These are phyloP conservation scores for Lordiphosa andalusiaca DNA, from an alignment of 2,888 invertebrate genomes.

Conservation along the genomic window DNA sequence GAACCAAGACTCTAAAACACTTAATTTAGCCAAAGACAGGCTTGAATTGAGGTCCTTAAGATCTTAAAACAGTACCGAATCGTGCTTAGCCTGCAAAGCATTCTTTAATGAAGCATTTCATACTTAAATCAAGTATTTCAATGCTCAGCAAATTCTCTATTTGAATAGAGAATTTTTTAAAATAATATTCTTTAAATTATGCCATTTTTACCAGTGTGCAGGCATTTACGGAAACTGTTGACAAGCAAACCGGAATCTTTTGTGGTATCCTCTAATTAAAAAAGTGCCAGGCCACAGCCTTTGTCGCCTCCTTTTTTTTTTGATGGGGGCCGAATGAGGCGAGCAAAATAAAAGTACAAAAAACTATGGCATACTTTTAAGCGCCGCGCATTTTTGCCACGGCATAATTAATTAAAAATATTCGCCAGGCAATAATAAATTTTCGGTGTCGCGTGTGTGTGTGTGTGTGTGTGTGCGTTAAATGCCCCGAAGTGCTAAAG, in stretches of 20 bases:
- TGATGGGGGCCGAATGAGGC: conserved; percentile 56
- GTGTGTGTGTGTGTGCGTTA: conserved; percentile 27
- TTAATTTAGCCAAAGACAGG: too few species aligned
- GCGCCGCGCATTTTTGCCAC: conserved; percentile 61
- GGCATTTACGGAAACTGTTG: too few species aligned
- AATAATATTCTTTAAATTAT: too few species aligned
- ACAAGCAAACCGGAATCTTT: conserved; percentile 45
- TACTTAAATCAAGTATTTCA: too few species aligned
- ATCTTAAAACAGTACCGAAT: too few species aligned
- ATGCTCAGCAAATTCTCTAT: too few species aligned
- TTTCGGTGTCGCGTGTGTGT: conserved; percentile 24
- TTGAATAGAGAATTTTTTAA: too few species aligned
- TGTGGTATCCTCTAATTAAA: conserved; percentile 73
- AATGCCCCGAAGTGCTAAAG: conserved; percentile 60
- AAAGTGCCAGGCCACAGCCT: conserved; percentile 35
- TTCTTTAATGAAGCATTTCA: too few species aligned
- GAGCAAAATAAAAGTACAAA: conserved; percentile 6
- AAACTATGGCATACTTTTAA: conserved; percentile 59
- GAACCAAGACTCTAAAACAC: too few species aligned
- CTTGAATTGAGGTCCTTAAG: too few species aligned
- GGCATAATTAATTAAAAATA: conserved; percentile 73
- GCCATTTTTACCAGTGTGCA: too few species aligned
- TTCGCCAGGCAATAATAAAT: conserved; percentile 68
- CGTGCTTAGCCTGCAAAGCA: too few species aligned
- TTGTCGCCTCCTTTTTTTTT: conserved; percentile 18